Conservation (phyloP, 2,113 vertebrate genomes). For the Laticauda laticaudata region DNA sequence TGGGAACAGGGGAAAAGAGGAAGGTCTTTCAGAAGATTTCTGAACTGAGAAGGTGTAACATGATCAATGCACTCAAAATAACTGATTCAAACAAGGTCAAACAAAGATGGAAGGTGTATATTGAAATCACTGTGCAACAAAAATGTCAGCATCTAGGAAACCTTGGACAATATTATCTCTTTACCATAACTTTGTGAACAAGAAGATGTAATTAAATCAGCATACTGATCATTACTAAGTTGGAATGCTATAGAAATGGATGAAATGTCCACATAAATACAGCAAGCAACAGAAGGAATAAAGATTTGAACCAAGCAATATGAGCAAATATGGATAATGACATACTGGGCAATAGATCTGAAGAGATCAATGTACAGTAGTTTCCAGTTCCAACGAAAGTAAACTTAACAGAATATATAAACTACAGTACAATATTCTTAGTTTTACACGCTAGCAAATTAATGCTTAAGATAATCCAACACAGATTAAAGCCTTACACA, state of each 20-base stretch:
- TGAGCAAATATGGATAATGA: not conserved
- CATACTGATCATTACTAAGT: not conserved
- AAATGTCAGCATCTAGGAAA: not conserved
- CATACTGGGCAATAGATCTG: not conserved
- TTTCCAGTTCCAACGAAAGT: not conserved
- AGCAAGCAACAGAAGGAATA: not conserved
- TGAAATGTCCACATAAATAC: not conserved
- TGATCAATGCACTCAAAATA: not conserved
- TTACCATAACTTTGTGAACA: not conserved
- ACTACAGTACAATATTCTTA: not conserved
- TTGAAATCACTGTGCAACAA: not conserved
- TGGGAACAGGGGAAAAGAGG: not conserved
- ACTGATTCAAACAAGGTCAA: not conserved
- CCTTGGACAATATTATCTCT: not conserved
- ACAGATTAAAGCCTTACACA: not conserved
- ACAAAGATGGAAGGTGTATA: not conserved
- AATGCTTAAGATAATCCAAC: not conserved
- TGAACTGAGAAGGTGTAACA: not conserved
- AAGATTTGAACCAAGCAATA: not conserved
- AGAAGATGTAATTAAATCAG: not conserved
- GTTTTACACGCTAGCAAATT: not conserved
- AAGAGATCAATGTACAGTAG: not conserved
- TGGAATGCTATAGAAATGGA: not conserved
- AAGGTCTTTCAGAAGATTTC: not conserved
- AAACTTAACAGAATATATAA: not conserved